Base-by-base conservation (phyloP, 2,888 invertebrate species). In the Pollenia labialis region DNA sequence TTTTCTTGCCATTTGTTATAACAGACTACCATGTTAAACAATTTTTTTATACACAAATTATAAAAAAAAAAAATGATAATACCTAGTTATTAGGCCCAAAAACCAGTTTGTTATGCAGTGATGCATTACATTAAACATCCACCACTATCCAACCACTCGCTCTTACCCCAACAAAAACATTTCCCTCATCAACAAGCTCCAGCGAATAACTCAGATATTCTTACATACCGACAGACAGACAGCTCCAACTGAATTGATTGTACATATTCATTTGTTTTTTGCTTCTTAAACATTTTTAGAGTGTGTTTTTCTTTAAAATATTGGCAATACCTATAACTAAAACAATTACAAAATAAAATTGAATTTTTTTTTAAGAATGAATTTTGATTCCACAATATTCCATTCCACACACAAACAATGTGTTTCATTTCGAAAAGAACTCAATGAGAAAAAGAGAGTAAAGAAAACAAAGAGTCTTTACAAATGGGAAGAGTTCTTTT, bases 71-170 rank as follows among this genome's bases (percentile, higher is more conserved):
- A 72, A 76, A 18, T 44, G 44, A 82, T 69, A 75, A 62, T 56
- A n/a, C n/a, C n/a, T n/a, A 48, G 46, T 76, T 71, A 16, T 69
- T 58, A 71, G 52, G 77, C 68, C 75, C 71, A 85, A 72, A 87
- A 85, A 85, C 83, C 69, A 84, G 85, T 85, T 82, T 75, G 56
- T 62, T 81, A 75, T n/a, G 72, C 87, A 87, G 62, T 56, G 68
- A 81, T 77, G 87, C 87, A 87, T 87, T 87, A 81, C 85, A 69
- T 44, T 81, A 50, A 32, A 76, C 81, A 68, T 72, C 81, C 72
- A 81, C 81, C 52, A 52, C 60, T 52, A 23, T 23, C 68, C 69
- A 52, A 62, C 23, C n/a, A 11, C 54, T 48, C 48, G 18, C 12
- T 12, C 16, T 18, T 40, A n/a, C 4, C n/a, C n/a, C 14, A 56